Evolutionary conservation across 2,113 vertebrate genomes (phyloP), one percentile per base, ranked within the genome.

Genomic region (Gadus chalcogrammus): DNA sequence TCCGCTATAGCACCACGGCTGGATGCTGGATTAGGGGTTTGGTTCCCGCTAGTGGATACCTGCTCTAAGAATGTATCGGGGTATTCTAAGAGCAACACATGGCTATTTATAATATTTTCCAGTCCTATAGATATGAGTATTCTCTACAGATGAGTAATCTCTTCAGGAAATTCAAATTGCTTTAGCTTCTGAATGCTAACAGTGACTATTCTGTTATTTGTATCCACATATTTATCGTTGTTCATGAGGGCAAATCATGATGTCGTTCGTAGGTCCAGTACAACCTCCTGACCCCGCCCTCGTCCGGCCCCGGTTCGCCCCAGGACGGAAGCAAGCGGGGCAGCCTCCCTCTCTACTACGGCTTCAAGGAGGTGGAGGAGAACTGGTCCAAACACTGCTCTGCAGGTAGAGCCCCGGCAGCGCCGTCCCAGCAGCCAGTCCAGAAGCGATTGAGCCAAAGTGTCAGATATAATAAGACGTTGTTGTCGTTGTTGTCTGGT

Each of bases 361-460:
- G 95, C 2, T 98, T 98, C 84, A 98, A 96, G 84, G 97, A 99
- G 85, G 97, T 99, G 73, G 97, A 99, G 87, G 97, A 99, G 79
- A 99, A 99, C 90, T 99, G 97, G 97, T 88, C 93, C 59, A 99
- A 98, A 84, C 96, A 98, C 82, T 95, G 95, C 83, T 92, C 95
- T 58, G 80, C 94, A 90, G 96, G 96, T 96, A 86, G 87, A 35
- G 88, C 31, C 1, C 15, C 63, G 12, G 8, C 24, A 62, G 16
- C 24, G 8, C 24, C n/a, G 16, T 58, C n/a, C 42, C 11, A 48
- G 42, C 42, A 48, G 12, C 42, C 42, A 58, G 2, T 55, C 55
- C 55, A 17, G 15, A 58, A 58, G 3, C 15, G 5, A 13, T 58
- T 58, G 16, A 58, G 8, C 42, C 42, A 48, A 48, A 48, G 2